A percentile compares a stretch with the other conserved stretches of the same genome.
phyloP scores from a whole-genome alignment of 2,113 vertebrate species.

The Hiodon alosoides region DNA sequence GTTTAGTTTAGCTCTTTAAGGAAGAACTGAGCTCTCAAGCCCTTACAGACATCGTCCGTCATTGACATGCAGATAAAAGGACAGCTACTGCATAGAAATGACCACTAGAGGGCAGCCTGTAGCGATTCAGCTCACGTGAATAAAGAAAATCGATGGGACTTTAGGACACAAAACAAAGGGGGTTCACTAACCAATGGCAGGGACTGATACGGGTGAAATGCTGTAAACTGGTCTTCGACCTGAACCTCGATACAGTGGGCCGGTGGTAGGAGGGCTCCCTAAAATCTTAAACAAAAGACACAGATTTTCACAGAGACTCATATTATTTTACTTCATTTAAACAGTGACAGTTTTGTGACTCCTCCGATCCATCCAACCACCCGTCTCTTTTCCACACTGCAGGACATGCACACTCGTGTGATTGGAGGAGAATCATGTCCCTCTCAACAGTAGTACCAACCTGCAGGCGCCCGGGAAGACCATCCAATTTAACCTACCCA shows the following conservation, averaged over 20 bases:
- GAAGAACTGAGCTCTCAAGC: too few species aligned
- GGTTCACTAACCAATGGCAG: slow-evolving; percentile 82
- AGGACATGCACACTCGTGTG: too few species aligned
- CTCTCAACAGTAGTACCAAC: too few species aligned
- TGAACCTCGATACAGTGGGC: slow-evolving; percentile 60
- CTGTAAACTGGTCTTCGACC: slow-evolving; percentile 65
- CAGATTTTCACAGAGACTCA: slow-evolving; percentile 29
- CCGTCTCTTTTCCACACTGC: too few species aligned
- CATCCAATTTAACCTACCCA: too few species aligned
- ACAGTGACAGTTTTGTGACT: not conserved
- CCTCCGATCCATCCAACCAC: too few species aligned
- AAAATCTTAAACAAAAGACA: slow-evolving; percentile 59
- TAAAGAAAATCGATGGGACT: not conserved
- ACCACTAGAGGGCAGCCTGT: not conserved
- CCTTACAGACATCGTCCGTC: too few species aligned
- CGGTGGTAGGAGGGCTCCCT: slow-evolving; percentile 61
- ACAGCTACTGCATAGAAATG: not conserved
- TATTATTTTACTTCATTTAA: slow-evolving; percentile 11
- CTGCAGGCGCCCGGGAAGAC: too few species aligned
- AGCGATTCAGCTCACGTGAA: not conserved
- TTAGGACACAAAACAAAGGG: not conserved
- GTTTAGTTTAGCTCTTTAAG: too few species aligned
- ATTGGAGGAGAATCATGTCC: too few species aligned
- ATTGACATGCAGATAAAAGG: slow-evolving; percentile 7
- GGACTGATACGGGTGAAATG: slow-evolving; percentile 65